These are phyloP conservation scores for Saccostrea cuccullata DNA, from an alignment of 1,140 invertebrate species.

Conservation along the genomic window DNA sequence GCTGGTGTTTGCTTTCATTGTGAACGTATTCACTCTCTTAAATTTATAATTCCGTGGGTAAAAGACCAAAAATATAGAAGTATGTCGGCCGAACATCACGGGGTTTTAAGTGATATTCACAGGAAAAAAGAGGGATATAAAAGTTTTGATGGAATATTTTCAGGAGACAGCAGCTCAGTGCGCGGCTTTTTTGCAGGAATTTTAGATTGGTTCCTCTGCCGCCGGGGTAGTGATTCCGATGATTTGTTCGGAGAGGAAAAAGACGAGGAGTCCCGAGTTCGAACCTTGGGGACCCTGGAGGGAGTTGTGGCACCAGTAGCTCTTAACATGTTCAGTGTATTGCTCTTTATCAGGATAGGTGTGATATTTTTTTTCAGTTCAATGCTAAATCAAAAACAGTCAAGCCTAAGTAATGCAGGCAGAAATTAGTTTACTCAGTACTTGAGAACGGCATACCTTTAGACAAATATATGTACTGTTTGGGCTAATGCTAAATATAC, in stretches of 20 bases:
- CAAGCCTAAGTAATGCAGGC: no score
- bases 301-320: conserved; percentile 98
- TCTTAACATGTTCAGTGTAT: conserved; percentile 97
- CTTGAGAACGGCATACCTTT: no score
- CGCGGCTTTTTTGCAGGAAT: neutral
- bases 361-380: conserved; percentile 43
- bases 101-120: neutral
- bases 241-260: neutral
- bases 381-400: no score
- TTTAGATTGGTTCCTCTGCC: conserved; percentile 23
- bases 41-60: neutral
- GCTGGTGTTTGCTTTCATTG: neutral
- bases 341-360: conserved; percentile 98
- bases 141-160: neutral
- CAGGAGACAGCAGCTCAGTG: neutral
- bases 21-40: no score
- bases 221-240: neutral
- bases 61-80: neutral
- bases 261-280: neutral
- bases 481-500: no score
- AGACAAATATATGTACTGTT: no score
- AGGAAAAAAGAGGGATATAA: conserved; percentile 27
- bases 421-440: no score
- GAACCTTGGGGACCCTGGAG: conserved; percentile 90
- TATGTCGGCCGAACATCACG: conserved; percentile 6